A percentile compares a stretch with the other conserved stretches of the same genome.
Evolutionary conservation across 2,888 invertebrate species (phyloP).

Genomic region (Phengaris alcon): DNA sequence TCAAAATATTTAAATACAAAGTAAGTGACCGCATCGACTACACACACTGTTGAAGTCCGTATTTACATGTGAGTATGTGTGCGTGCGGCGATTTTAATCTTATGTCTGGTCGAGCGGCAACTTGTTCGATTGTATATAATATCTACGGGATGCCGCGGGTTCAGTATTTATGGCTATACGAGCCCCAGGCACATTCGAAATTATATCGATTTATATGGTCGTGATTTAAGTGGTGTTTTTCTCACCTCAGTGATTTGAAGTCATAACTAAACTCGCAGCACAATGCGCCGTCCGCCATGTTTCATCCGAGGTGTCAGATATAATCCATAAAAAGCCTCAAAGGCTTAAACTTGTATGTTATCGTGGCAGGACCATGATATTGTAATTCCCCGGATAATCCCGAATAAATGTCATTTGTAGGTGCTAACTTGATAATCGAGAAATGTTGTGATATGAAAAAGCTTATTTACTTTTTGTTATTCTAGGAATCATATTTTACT

Average conservation of each 20-base stretch:
- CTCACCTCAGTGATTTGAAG: slow-evolving; percentile 1
- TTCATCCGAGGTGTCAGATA: slow-evolving; percentile 75
- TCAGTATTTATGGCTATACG: background rate
- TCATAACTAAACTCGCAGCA: slow-evolving; percentile 12
- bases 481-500: background rate
- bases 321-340: slow-evolving; percentile 68
- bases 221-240: slow-evolving; percentile 6
- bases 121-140: background rate
- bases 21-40: too few relatives aligned
- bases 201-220: slow-evolving; percentile 5
- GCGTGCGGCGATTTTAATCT: too few relatives aligned
- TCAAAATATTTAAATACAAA: too few relatives aligned
- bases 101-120: too few relatives aligned
- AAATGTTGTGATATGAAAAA: background rate
- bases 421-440: background rate
- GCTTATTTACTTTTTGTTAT: background rate
- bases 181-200: background rate
- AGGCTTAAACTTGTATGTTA: slow-evolving; percentile 54
- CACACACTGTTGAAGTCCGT: too few relatives aligned
- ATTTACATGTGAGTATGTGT: too few relatives aligned
- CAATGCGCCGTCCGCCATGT: slow-evolving; percentile 64
- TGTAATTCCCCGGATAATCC: slow-evolving; percentile 43
- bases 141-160: slow-evolving; percentile 2
- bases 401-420: background rate
- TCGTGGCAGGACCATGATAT: slow-evolving; percentile 30